Evolutionary conservation across 2,113 vertebrate species (phyloP).

Genomic region (Pollimyrus isidori): DNA sequence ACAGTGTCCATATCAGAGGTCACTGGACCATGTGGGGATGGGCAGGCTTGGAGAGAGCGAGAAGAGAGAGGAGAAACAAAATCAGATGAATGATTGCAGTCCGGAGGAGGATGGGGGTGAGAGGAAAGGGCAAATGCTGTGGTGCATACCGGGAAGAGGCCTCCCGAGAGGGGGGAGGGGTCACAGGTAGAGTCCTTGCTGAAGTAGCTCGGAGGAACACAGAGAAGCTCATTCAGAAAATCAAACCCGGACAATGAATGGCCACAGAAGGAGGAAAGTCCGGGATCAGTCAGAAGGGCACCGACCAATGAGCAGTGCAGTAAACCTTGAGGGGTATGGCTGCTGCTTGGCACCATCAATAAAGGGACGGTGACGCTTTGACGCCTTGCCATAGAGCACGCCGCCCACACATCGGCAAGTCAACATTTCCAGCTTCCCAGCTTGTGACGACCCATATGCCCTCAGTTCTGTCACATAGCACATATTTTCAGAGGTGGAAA

Average conservation of each 20-base stretch:
- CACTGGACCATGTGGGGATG: slow-evolving; percentile 43
- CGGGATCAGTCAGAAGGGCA: background rate
- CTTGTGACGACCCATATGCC: background rate
- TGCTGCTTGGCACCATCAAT: background rate
- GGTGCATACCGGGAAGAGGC: background rate
- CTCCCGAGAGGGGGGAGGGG: background rate
- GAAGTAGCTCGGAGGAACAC: background rate
- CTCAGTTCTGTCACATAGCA: background rate
- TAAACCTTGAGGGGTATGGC: background rate
- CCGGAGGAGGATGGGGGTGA: slow-evolving; percentile 37
- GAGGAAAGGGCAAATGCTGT: background rate
- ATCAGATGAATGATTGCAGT: slow-evolving; percentile 48
- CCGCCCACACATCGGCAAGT: background rate
- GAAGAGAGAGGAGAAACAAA: slow-evolving; percentile 42
- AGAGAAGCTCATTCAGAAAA: background rate
- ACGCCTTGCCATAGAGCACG: background rate
- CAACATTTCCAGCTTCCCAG: background rate
- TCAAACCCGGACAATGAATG: slow-evolving; percentile 24
- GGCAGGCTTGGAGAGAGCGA: slow-evolving; percentile 40
- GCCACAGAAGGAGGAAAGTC: background rate
- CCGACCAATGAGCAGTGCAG: slow-evolving; percentile 19
- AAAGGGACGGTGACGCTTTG: background rate
- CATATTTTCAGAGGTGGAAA: background rate
- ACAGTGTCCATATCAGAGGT: slow-evolving; percentile 49
- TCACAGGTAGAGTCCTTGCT: background rate